Evolutionary conservation across 2,113 vertebrate species (phyloP).

Genomic region (Burhinus oedicnemus): DNA sequence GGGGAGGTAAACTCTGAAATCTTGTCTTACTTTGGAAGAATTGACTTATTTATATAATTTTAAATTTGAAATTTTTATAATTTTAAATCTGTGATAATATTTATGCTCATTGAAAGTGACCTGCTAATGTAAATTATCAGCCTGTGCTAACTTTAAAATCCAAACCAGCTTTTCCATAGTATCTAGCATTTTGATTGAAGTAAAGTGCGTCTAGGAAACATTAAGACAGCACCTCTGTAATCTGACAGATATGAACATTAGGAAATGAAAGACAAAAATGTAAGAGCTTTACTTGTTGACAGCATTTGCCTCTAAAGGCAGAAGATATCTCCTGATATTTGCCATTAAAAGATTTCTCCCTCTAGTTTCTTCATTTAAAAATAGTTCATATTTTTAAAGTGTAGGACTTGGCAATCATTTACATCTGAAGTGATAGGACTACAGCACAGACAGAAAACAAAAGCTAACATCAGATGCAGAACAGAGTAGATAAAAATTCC

Average conservation of each 20-base stretch:
- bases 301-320: conserved; percentile 8
- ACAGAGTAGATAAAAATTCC: background rate
- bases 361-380: conserved; percentile 1
- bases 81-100: background rate
- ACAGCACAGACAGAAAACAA: background rate
- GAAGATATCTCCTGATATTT: conserved; percentile 6
- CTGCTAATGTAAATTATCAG: background rate
- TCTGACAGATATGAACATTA: background rate
- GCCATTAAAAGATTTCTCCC: background rate
- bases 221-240: background rate
- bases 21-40: background rate
- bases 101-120: background rate
- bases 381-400: background rate
- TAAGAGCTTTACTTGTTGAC: conserved; percentile 28
- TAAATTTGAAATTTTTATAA: background rate
- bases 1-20: conserved; percentile 36
- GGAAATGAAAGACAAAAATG: conserved; percentile 14
- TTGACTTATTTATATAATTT: background rate
- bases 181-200: background rate
- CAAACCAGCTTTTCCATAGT: background rate
- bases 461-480: background rate
- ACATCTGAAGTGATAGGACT: background rate
- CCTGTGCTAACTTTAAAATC: background rate
- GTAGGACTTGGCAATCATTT: background rate
- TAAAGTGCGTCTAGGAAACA: background rate